phyloP scores from a whole-genome alignment of 2,113 vertebrate species.

The Macrotis lagotis region DNA sequence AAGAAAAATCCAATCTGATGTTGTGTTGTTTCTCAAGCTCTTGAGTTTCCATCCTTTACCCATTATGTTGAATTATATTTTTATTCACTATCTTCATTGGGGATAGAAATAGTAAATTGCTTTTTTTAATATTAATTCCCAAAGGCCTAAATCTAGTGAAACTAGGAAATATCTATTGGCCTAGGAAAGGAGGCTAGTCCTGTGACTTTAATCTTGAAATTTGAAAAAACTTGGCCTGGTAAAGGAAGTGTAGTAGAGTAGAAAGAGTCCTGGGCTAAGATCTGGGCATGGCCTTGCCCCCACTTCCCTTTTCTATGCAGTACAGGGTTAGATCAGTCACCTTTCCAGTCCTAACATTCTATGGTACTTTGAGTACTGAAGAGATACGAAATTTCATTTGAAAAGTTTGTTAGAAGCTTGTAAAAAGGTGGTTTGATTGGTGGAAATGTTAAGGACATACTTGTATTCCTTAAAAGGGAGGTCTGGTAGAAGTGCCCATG shows the following conservation, averaged over 20 bases:
- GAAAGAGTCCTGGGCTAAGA: not conserved
- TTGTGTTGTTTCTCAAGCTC: not conserved
- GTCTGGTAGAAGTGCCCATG: not conserved
- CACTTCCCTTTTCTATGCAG: not conserved
- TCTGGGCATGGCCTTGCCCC: not conserved
- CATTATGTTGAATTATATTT: not conserved
- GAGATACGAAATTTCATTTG: slow-evolving; percentile 8
- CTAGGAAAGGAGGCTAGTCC: not conserved
- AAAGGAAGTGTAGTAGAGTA: not conserved
- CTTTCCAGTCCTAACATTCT: not conserved
- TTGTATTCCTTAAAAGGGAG: not conserved
- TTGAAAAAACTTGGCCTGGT: not conserved
- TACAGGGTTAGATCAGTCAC: not conserved
- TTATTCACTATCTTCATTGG: not conserved
- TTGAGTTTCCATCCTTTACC: not conserved
- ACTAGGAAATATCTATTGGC: not conserved
- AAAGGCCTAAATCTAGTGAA: not conserved
- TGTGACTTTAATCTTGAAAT: not conserved
- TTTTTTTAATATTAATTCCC: not conserved
- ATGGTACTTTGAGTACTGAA: not conserved
- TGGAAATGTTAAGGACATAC: slow-evolving; percentile 12
- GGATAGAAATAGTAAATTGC: not conserved
- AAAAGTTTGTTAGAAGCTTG: slow-evolving; percentile 6
- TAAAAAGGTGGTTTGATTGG: not conserved
- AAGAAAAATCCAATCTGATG: not conserved